Conservation (phyloP, 2,113 vertebrate genomes). For the Ochotona princeps region DNA sequence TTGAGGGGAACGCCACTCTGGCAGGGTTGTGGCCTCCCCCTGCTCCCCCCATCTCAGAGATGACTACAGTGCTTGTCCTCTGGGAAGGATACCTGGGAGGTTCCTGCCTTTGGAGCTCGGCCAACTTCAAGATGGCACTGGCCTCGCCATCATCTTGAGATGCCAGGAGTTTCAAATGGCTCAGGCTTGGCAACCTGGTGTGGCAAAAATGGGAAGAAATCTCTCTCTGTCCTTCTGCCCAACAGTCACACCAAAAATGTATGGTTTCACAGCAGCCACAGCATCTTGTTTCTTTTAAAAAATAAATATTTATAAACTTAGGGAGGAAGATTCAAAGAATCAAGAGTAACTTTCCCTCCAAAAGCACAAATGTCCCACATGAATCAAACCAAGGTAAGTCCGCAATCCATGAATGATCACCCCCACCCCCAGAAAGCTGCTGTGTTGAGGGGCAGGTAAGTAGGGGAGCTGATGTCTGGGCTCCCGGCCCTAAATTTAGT, state of each 20-base stretch:
- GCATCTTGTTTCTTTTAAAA: conserved; percentile 85
- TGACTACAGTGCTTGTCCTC: background rate
- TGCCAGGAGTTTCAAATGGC: background rate
- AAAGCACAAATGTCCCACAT: conserved; percentile 77
- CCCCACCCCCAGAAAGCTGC: conserved; percentile 27
- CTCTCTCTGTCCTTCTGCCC: conserved; percentile 49
- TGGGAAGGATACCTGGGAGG: background rate
- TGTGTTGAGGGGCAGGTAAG: background rate
- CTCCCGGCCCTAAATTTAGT: conserved; percentile 81
- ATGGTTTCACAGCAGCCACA: conserved; percentile 72
- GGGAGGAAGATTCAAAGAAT: conserved; percentile 80
- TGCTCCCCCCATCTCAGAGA: background rate
- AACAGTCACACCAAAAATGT: conserved; percentile 57
- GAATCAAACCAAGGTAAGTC: conserved; percentile 76
- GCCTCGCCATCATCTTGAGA: background rate
- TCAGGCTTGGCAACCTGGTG: background rate
- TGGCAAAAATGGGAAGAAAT: background rate
- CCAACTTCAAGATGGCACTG: background rate
- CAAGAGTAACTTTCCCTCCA: conserved; percentile 78
- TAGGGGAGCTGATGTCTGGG: conserved; percentile 18
- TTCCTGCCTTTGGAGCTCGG: background rate
- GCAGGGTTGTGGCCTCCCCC: background rate
- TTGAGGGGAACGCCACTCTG: background rate
- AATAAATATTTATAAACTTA: conserved; percentile 91
- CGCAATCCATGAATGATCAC: conserved; percentile 62